These are phyloP conservation scores for Orgyia antiqua DNA, from an alignment of 2,888 invertebrate species.

Conservation along the genomic window DNA sequence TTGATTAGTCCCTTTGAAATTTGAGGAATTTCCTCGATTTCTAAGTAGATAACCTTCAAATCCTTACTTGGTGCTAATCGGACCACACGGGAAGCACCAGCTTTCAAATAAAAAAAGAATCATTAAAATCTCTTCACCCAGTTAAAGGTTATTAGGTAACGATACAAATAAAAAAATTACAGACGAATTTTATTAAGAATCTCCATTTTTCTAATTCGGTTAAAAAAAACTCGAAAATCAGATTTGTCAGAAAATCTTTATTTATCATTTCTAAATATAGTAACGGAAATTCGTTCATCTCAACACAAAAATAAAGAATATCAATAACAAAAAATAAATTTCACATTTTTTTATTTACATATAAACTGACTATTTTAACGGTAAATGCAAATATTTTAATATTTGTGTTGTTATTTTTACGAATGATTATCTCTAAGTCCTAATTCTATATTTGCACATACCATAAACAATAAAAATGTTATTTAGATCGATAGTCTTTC, in stretches of 20 bases:
- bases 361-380: slow-evolving; percentile 25
- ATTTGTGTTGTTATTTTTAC: slow-evolving; percentile 26
- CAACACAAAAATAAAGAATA: slow-evolving; percentile 65
- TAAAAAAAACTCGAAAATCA: slow-evolving; percentile 15
- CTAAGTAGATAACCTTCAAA: too few species aligned
- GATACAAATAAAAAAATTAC: too few species aligned
- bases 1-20: too few species aligned
- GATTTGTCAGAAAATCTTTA: slow-evolving; percentile 69
- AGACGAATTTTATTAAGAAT: too few species aligned
- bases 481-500: slow-evolving; percentile 36
- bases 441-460: slow-evolving; percentile 29
- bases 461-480: slow-evolving; percentile 22
- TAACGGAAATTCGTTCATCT: slow-evolving; percentile 57
- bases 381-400: slow-evolving; percentile 34
- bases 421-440: slow-evolving; percentile 27
- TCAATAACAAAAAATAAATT: slow-evolving; percentile 67
- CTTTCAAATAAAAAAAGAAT: too few species aligned
- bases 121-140: too few species aligned
- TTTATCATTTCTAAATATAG: slow-evolving; percentile 56
- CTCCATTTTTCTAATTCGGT: too few species aligned
- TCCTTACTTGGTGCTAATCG: too few species aligned
- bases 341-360: slow-evolving; percentile 55
- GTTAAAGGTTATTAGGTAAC: too few species aligned
- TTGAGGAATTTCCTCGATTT: too few species aligned
- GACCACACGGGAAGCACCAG: too few species aligned